These are phyloP conservation scores for Denticeps clupeoides DNA, from an alignment of 2,797 vertebrate genomes.

Conservation along the genomic window DNA sequence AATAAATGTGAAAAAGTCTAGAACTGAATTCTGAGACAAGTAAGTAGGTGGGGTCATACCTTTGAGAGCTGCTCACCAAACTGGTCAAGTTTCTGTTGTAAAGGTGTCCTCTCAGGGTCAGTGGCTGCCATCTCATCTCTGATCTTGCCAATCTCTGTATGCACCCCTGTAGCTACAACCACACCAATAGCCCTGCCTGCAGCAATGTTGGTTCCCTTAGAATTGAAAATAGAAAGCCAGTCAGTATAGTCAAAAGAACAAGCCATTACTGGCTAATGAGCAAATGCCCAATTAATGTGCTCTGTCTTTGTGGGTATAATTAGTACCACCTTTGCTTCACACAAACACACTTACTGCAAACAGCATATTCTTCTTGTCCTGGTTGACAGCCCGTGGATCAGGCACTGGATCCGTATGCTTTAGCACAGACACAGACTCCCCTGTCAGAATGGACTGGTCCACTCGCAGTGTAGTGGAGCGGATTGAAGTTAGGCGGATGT, in stretches of 20 bases:
- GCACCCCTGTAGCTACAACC: slow-evolving; percentile 60
- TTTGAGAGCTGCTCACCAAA: slow-evolving; percentile 70
- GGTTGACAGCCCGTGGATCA: slow-evolving; percentile 65
- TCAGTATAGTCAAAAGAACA: no score
- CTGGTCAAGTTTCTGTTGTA: slow-evolving; percentile 68
- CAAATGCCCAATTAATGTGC: no score
- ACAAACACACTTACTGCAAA: slow-evolving; percentile 59
- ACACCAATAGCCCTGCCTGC: slow-evolving; percentile 62
- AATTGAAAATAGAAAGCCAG: neutral
- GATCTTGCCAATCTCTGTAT: slow-evolving; percentile 70
- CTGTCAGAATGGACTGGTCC: slow-evolving; percentile 69
- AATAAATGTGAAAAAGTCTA: neutral
- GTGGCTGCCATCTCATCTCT: slow-evolving; percentile 68
- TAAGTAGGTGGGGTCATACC: slow-evolving; percentile 20
- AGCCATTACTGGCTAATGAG: no score
- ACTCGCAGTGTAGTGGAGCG: slow-evolving; percentile 65
- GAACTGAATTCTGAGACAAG: neutral
- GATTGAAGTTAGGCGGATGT: slow-evolving; percentile 64
- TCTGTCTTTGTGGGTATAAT: no score
- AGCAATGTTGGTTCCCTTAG: slow-evolving; percentile 65
- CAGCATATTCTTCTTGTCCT: slow-evolving; percentile 74
- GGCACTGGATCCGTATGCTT: slow-evolving; percentile 70
- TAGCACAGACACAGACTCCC: slow-evolving; percentile 63
- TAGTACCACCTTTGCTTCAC: no score
- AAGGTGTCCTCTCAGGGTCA: slow-evolving; percentile 60